These are phyloP conservation scores for Centrocercus urophasianus DNA, from an alignment of 2,113 vertebrate species.

Conservation along the genomic window DNA sequence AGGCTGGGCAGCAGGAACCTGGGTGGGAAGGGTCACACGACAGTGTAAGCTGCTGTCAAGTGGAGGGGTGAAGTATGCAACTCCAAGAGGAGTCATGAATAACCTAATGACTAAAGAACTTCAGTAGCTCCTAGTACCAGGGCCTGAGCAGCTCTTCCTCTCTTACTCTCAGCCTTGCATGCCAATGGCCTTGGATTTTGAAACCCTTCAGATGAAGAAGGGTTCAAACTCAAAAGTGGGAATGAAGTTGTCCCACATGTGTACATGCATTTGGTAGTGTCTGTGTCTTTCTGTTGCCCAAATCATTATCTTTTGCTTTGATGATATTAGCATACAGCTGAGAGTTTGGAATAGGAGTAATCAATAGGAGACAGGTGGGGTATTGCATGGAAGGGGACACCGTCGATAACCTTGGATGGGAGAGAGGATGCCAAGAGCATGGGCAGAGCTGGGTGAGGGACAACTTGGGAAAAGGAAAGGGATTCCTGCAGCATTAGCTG, in stretches of 20 bases:
- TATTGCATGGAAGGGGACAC: neutral
- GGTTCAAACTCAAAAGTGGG: neutral
- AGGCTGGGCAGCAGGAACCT: neutral
- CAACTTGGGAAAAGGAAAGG: neutral
- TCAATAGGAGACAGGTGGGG: neutral
- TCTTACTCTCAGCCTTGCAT: accelerated
- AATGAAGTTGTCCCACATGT: neutral
- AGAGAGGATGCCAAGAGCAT: neutral
- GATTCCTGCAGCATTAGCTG: neutral
- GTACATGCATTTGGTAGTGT: neutral
- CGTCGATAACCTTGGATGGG: neutral
- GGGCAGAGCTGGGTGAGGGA: accelerated
- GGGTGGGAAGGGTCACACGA: neutral
- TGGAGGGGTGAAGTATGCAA: neutral
- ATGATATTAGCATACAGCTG: neutral
- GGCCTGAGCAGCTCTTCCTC: neutral
- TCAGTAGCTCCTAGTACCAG: accelerated
- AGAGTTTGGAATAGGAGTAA: neutral
- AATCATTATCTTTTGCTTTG: neutral
- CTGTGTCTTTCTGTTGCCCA: neutral
- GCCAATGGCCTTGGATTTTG: neutral
- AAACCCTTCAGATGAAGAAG: neutral
- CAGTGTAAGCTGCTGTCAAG: neutral
- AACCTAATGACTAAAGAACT: neutral
- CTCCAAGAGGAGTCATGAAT: neutral